Conservation (phyloP, 2,888 invertebrate genomes). For the Agapostemon virescens region DNA sequence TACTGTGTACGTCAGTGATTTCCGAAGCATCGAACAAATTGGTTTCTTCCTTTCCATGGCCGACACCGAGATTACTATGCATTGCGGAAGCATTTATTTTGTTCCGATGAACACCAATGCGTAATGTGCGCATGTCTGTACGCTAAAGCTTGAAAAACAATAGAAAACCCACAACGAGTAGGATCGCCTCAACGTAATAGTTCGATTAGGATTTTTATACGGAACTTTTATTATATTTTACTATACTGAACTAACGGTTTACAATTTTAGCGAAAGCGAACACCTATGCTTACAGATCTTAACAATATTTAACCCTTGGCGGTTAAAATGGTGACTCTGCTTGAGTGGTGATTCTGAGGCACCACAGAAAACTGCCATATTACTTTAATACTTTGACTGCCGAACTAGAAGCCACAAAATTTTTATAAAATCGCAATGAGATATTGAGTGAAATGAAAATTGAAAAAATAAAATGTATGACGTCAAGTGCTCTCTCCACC, state of each 20-base stretch:
- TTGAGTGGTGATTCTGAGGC: no score
- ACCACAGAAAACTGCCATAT: no score
- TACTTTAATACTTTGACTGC: no score
- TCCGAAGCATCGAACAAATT: slow-evolving; percentile 52
- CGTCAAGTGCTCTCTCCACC: no score
- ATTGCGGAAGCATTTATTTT: slow-evolving; percentile 51
- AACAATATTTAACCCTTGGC: no score
- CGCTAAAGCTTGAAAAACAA: slow-evolving; percentile 1
- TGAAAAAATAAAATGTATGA: no score
- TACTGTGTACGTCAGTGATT: slow-evolving; percentile 33
- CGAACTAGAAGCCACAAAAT: no score
- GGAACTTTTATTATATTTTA: neutral
- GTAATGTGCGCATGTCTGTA: slow-evolving; percentile 9
- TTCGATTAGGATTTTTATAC: neutral
- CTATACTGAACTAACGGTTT: neutral
- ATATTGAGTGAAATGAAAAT: no score
- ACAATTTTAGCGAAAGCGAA: neutral
- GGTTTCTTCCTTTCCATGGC: slow-evolving; percentile 43
- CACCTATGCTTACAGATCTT: no score
- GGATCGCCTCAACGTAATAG: neutral
- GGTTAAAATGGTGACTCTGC: no score
- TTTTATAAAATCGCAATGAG: no score
- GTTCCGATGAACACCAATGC: slow-evolving; percentile 39
- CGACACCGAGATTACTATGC: slow-evolving; percentile 42
- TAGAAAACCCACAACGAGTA: neutral